Base-by-base conservation (phyloP, 35 echinoderm and acorn worm species). In the Lytechinus variegatus region DNA sequence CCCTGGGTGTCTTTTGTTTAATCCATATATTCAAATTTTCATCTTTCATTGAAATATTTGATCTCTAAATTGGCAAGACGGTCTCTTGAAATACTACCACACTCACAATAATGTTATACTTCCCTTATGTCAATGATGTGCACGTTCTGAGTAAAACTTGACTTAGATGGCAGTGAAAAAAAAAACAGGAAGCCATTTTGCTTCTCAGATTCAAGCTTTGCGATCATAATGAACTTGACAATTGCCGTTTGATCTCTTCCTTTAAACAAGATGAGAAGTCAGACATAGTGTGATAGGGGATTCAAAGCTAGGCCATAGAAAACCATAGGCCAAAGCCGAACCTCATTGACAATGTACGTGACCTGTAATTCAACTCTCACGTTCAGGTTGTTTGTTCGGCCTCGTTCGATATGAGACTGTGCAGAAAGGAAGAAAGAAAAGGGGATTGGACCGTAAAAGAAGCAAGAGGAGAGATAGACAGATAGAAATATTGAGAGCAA, bases 321-420 rank as follows among this genome's bases (percentile, higher is more conserved):
- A 79, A 79, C 66, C 66, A 79, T 79, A 4, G 66, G 66, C 66
- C 66, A 79, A 24, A 54, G 88, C 88, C 88, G 16, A 44, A 90
- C 88, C 88, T 90, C 88, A 90, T 90, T 90, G 88, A 54, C 52
- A 90, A 90, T 90, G 88, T 90, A 54, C 88, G 88, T 90, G 88
- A 90, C 88, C 88, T 90, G 88, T 12, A 90, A 90, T 51, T 90
- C 88, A 90, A 90, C 88, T 90, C 88, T 90, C 29, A 44, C 88
- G 52, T 90, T 90, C 88, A 14, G 88, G 29, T 54, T 90, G 88
- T 90, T 90, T 90, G 88, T 54, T 90, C 88, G 88, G 88, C 88
- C 88, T 90, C 52, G 88, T 90, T 90, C 88, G 52, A 90, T 90
- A 90, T 54, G 88, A 90, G 52, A 90, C 29, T 90, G 88, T n/a